phyloP scores from a whole-genome alignment of 2,113 vertebrate genomes.

The Esox niger region DNA sequence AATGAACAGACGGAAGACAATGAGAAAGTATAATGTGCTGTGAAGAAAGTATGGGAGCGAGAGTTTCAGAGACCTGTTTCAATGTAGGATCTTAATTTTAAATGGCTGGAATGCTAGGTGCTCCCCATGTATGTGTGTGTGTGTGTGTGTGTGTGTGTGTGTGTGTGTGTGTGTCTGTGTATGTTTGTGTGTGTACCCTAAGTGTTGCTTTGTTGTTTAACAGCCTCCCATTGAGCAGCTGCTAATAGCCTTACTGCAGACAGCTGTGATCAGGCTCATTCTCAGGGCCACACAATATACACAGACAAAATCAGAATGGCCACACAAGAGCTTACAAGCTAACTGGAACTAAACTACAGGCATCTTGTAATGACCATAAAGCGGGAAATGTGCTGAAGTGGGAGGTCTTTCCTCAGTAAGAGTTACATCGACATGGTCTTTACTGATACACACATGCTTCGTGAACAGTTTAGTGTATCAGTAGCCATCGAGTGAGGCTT shows the following conservation, averaged over 20 bases:
- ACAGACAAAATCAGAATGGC: constrained; percentile 49
- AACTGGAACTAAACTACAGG: constrained; percentile 45
- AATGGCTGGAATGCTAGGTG: constrained; percentile 56
- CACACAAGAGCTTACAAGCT: neutral
- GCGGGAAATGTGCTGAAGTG: neutral
- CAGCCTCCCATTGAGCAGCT: constrained; percentile 47
- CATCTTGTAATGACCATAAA: constrained; percentile 24
- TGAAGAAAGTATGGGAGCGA: neutral
- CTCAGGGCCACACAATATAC: constrained; percentile 51
- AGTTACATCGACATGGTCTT: constrained; percentile 4
- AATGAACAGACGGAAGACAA: constrained; percentile 60
- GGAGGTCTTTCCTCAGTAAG: neutral
- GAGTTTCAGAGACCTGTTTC: constrained; percentile 50
- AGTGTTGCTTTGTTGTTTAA: constrained; percentile 22
- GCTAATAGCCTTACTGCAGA: constrained; percentile 42
- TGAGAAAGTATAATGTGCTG: neutral
- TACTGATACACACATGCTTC: constrained; percentile 12
- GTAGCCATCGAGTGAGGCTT: constrained; percentile 2
- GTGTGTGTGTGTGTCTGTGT: too few relatives aligned
- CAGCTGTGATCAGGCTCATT: constrained; percentile 50
- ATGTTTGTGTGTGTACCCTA: too few relatives aligned
- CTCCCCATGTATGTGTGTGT: too few relatives aligned
- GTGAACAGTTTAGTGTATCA: too few relatives aligned
- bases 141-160: too few relatives aligned
- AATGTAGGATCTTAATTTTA: constrained; percentile 58